These are phyloP conservation scores for Erpetoichthys calabaricus DNA, from an alignment of 2,797 vertebrate genomes.

Conservation along the genomic window DNA sequence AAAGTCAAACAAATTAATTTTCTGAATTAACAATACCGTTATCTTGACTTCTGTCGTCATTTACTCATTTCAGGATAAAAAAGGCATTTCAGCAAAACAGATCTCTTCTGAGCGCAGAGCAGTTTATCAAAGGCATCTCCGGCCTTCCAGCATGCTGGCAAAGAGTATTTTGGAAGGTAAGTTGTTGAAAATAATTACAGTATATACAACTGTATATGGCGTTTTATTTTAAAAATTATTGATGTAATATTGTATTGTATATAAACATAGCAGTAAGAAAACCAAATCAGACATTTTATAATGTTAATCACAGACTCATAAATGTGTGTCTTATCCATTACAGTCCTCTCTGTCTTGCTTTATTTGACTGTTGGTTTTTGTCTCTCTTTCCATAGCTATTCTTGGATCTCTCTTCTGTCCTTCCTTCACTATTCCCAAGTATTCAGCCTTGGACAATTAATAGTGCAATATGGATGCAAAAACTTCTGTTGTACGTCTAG, in stretches of 20 bases:
- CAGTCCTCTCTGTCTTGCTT: slow-evolving; percentile 21
- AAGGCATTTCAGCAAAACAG: slow-evolving; percentile 77
- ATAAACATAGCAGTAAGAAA: slow-evolving; percentile 17
- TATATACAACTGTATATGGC: slow-evolving; percentile 1
- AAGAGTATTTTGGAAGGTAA: slow-evolving; percentile 96
- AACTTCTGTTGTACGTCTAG: too few relatives aligned
- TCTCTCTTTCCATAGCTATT: slow-evolving; percentile 48
- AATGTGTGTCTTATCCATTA: too few relatives aligned
- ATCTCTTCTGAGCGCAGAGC: slow-evolving; percentile 70
- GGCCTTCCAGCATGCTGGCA: slow-evolving; percentile 82
- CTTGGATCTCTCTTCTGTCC: slow-evolving; percentile 47
- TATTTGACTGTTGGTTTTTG: slow-evolving; percentile 34
- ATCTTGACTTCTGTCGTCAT: background rate
- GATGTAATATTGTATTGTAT: background rate
- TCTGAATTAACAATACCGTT: too few relatives aligned
- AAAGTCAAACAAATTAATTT: too few relatives aligned
- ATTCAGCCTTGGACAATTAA: slow-evolving; percentile 44
- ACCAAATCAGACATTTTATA: slow-evolving; percentile 17
- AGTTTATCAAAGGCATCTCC: slow-evolving; percentile 80
- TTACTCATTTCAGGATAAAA: slow-evolving; percentile 69
- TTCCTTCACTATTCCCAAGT: slow-evolving; percentile 40
- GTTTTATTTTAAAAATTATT: slow-evolving; percentile 6
- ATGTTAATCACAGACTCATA: background rate
- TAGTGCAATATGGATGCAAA: slow-evolving; percentile 24
- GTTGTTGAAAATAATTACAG: slow-evolving; percentile 5